A percentile compares a stretch with the other conserved stretches of the same genome.
phyloP scores from a whole-genome alignment of 2,797 vertebrate species.

The Heliangelus exortis region DNA sequence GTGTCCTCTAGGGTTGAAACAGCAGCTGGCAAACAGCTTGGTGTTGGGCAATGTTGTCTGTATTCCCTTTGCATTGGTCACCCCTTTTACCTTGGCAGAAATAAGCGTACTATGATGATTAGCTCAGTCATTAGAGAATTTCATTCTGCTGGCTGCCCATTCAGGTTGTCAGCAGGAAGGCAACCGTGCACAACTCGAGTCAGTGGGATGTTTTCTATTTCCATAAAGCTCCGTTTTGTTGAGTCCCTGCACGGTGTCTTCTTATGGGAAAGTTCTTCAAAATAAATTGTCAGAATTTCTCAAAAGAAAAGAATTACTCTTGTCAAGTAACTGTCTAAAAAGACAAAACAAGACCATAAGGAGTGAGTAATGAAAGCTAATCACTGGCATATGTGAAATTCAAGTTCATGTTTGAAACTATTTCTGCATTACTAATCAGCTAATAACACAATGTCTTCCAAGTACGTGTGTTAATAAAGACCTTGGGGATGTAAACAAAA shows the following conservation, averaged over 20 bases:
- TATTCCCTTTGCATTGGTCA: background rate
- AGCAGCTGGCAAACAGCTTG: background rate
- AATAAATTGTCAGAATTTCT: slow-evolving; percentile 51
- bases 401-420: slow-evolving; percentile 28
- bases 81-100: background rate
- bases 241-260: background rate
- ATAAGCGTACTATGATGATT: background rate
- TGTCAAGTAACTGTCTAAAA: slow-evolving; percentile 49
- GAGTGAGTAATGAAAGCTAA: slow-evolving; percentile 38
- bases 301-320: slow-evolving; percentile 29
- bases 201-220: background rate
- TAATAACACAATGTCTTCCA: slow-evolving; percentile 52
- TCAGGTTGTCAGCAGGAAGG: background rate
- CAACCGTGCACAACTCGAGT: background rate
- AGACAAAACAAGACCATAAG: slow-evolving; percentile 55
- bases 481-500: slow-evolving; percentile 58
- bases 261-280: background rate
- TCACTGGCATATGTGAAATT: slow-evolving; percentile 40
- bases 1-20: background rate
- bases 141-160: background rate
- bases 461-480: slow-evolving; percentile 55
- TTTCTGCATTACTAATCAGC: slow-evolving; percentile 63
- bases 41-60: background rate
- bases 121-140: background rate
- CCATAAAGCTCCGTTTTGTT: background rate